Evolutionary conservation across 2,113 vertebrate genomes (phyloP).

Genomic region (Opisthocomus hoazin): DNA sequence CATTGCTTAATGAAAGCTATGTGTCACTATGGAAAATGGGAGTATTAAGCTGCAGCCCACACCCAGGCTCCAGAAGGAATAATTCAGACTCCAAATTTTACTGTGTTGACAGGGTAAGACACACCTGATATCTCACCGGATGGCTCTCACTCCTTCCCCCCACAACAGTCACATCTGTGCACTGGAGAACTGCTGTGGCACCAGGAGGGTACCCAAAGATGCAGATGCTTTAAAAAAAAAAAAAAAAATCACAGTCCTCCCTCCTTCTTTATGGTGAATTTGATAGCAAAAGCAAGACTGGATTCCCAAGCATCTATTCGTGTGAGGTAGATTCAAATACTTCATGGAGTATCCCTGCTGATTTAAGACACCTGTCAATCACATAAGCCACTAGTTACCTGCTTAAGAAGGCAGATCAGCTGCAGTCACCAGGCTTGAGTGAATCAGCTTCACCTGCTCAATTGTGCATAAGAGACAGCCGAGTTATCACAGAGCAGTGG

Average conservation of each 20-base stretch:
- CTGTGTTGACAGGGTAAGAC: background rate
- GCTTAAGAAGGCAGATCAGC: background rate
- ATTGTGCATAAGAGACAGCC: background rate
- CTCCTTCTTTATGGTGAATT: background rate
- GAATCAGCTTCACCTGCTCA: background rate
- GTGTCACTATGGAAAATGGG: background rate
- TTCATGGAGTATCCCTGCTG: background rate
- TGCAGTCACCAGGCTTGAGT: background rate
- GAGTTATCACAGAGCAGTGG: background rate
- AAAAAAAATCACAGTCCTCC: background rate
- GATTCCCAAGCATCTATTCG: background rate
- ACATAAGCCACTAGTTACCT: background rate
- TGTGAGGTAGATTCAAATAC: background rate
- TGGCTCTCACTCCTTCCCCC: background rate
- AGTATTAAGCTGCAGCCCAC: background rate
- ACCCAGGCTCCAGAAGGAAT: background rate
- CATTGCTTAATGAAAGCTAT: background rate
- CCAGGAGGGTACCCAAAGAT: background rate
- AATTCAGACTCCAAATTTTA: background rate
- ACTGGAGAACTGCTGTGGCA: background rate
- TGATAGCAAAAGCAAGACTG: background rate
- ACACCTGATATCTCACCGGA: rapidly evolving
- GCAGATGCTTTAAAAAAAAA: background rate
- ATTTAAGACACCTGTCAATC: background rate
- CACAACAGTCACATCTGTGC: background rate